Base-by-base conservation (phyloP, 2,113 vertebrate genomes). In the Pluvialis apricaria region DNA sequence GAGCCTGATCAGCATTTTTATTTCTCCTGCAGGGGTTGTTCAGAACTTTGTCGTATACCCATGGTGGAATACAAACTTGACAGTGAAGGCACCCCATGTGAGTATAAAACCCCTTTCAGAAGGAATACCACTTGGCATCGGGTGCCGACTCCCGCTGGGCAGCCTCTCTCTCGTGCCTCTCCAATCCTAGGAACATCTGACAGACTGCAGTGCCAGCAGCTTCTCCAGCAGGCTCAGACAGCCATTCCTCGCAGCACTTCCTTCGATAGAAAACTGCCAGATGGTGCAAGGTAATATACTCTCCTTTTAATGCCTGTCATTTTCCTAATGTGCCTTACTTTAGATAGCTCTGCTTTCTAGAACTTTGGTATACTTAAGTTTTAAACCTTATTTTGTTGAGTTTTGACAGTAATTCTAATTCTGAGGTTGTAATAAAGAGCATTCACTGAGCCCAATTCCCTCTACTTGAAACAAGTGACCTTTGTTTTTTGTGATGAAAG, bases 1-100 rank as follows among this genome's bases (percentile, higher is more conserved):
- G 49, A 77, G 62, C n/a, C 32, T 95, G 52, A 95, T 95, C 22
- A 54, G 42, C 5, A 0, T 55, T 90, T 86, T 86, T 55, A 44
- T 97, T 29, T 96, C 18, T 94, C 69, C 77, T 26, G 2, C 97
- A 99, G 99, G 98, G 99, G 99, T 76, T 99, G 99, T 95, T 99
- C 99, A 12, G 99, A 99, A 98, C 99, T 99, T 34, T 99, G 99
- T 97, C 98, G 99, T 82, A 99, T 99, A 88, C 99, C 99, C 73
- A 99, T 99, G 99, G 99, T 99, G 90, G 99, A 99, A 95, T 99
- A 99, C 96, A 99, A 99, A 96, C 98, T 99, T 36, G 99, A 99
- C 98, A 99, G 99, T 6, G 99, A 99, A 97, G 99, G 99, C 32
- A 99, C 99, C 11, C 99, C 99, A 81, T 99, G 99, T 58, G 99